These are phyloP conservation scores for Mamestra brassicae DNA, from an alignment of 2,888 invertebrate genomes.

Conservation along the genomic window DNA sequence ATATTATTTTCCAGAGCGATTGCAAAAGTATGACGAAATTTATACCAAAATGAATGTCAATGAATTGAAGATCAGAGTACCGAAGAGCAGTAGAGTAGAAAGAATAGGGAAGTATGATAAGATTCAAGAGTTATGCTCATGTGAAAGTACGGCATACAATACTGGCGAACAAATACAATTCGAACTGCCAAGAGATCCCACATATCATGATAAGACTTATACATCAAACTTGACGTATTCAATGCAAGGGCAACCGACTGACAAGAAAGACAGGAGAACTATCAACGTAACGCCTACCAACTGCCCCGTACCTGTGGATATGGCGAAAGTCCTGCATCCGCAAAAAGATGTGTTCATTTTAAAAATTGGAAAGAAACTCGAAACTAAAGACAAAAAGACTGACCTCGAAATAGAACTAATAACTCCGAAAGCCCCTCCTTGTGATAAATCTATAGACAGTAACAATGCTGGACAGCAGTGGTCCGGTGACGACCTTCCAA, in stretches of 20 bases:
- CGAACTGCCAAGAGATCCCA: conserved; percentile 80
- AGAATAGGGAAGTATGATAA: conserved; percentile 82
- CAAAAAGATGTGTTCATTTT: conserved; percentile 87
- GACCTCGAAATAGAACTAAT: conserved; percentile 87
- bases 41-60: conserved; percentile 87
- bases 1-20: conserved; percentile 71
- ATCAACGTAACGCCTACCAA: conserved; percentile 85
- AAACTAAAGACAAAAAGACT: conserved; percentile 86
- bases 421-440: conserved; percentile 81
- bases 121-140: conserved; percentile 85
- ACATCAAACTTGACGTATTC: conserved; percentile 84
- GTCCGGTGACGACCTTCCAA: conserved; percentile 70
- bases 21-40: conserved; percentile 84
- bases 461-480: conserved; percentile 78
- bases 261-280: conserved; percentile 77
- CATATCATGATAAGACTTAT: conserved; percentile 75
- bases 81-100: conserved; percentile 83
- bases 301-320: conserved; percentile 83
- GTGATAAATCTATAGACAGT: conserved; percentile 67
- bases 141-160: conserved; percentile 82
- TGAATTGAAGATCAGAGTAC: conserved; percentile 87
- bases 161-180: conserved; percentile 87
- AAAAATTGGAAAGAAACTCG: conserved; percentile 87
- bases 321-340: conserved; percentile 82
- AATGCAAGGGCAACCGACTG: conserved; percentile 73